phyloP scores from a whole-genome alignment of 2,888 invertebrate genomes.

The Sarcophaga carnaria region DNA sequence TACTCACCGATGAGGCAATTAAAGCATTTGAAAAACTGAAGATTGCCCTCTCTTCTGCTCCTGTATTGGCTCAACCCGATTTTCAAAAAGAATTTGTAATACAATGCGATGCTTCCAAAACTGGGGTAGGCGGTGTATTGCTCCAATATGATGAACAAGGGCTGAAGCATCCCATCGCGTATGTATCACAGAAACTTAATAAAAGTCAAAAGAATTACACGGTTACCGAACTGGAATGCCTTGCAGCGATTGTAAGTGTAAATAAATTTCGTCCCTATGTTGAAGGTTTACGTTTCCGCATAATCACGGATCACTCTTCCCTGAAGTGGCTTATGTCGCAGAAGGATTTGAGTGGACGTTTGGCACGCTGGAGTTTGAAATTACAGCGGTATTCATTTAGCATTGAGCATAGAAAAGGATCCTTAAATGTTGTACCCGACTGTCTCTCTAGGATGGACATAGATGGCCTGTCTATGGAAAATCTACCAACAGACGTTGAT shows the following conservation, averaged over 20 bases:
- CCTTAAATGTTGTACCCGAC: constrained; percentile 2
- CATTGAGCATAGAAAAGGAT: constrained; percentile 12
- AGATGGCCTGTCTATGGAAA: not conserved
- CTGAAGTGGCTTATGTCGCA: no score
- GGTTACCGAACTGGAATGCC: not conserved
- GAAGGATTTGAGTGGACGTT: no score
- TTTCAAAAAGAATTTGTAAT: constrained; percentile 48
- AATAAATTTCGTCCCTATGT: constrained; percentile 35
- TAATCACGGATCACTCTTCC: no score
- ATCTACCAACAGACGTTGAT: no score
- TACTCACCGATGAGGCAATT: not conserved
- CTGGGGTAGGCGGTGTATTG: constrained; percentile 16
- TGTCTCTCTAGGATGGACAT: constrained; percentile 6
- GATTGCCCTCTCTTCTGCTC: constrained; percentile 24
- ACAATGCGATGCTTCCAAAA: constrained; percentile 52
- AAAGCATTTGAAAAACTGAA: constrained; percentile 42
- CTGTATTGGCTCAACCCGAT: constrained; percentile 44
- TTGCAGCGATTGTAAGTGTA: constrained; percentile 17
- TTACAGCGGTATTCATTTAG: not conserved
- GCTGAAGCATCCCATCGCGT: no score
- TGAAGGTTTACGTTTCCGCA: constrained; percentile 35
- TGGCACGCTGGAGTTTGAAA: no score
- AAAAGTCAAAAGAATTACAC: constrained; percentile 51
- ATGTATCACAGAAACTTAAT: constrained; percentile 42
- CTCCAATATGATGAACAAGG: no score